phyloP scores from a whole-genome alignment of 2,113 vertebrate genomes.

The Prietella phreatophila region DNA sequence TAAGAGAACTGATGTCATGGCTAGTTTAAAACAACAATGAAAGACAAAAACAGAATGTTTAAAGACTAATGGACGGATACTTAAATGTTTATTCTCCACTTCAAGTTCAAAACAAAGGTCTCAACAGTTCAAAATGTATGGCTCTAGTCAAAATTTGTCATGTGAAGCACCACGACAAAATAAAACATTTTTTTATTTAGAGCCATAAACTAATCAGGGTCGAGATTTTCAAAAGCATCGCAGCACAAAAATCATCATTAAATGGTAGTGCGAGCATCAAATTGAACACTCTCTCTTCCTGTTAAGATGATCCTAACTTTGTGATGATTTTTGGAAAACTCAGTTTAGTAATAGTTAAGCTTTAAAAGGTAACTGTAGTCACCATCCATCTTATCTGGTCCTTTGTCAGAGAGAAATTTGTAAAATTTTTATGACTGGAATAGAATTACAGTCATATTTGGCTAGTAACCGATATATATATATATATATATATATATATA shows the following conservation, averaged over 20 bases:
- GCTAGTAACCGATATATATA: neutral
- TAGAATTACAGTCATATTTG: neutral
- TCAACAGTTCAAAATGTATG: neutral
- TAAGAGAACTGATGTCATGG: neutral
- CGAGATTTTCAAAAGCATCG: neutral
- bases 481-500: too few relatives aligned
- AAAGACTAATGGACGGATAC: neutral
- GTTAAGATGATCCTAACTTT: neutral
- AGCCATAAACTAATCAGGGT: neutral
- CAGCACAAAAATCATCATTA: neutral
- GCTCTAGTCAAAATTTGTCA: neutral
- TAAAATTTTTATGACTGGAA: too few relatives aligned
- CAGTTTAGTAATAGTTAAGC: neutral
- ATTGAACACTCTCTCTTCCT: too few relatives aligned
- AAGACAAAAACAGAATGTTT: neutral
- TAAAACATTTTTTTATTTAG: neutral
- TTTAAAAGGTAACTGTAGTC: neutral
- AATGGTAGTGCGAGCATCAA: too few relatives aligned
- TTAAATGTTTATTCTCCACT: neutral
- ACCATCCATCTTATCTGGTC: neutral
- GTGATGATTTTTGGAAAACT: neutral
- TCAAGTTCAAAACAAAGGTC: neutral
- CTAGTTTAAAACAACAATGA: neutral
- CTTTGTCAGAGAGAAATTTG: neutral
- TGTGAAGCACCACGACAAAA: neutral